Evolutionary conservation across 2,797 vertebrate species (phyloP), one percentile per base, ranked within the genome.

Genomic region (Parambassis ranga): DNA sequence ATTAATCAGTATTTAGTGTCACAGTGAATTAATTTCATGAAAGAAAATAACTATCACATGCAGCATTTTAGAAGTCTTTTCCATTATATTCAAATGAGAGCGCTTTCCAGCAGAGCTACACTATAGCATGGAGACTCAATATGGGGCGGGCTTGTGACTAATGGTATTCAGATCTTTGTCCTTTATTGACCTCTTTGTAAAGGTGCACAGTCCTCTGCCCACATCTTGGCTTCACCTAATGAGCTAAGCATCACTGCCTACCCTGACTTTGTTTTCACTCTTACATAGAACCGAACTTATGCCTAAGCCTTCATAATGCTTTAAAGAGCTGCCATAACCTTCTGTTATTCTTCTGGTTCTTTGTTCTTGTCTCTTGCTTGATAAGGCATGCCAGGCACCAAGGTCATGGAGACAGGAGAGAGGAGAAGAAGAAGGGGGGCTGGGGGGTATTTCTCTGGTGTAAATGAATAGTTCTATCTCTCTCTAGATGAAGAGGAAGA

Each of bases 321-420:
- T 89, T 90, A 84, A 88, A 90, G 84, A 87, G 82, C 84, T 83
- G 89, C 88, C 84, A 87, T 87, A 88, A 87, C 88, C 86, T 90
- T 88, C 86, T 90, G 89, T 88, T 88, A 87, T 85, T 90, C 80
- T 76, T 84, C 80, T 67, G 42, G 73, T 75, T 88, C 89, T 91
- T 91, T 91, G 88, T 91, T 89, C 86, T 82, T 86, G 85, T 90
- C 85, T 89, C 80, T 52, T 78, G 83, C 84, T 87, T 88, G 88
- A 90, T 90, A 91, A 90, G 86, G 86, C 86, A 82, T 82, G 86
- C 86, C 86, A 87, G 87, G 81, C 69, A 51, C 85, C 90, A 91
- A 91, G 90, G 89, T 91, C 89, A 91, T 68, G 46, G 46, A 82
- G 83, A 81, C 74, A 79, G 79, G 61, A 81, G 81, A 77, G 79